Evolutionary conservation across 2,888 invertebrate genomes (phyloP), one percentile per base, ranked within the genome.

Genomic region (Dysmachus trigonus): DNA sequence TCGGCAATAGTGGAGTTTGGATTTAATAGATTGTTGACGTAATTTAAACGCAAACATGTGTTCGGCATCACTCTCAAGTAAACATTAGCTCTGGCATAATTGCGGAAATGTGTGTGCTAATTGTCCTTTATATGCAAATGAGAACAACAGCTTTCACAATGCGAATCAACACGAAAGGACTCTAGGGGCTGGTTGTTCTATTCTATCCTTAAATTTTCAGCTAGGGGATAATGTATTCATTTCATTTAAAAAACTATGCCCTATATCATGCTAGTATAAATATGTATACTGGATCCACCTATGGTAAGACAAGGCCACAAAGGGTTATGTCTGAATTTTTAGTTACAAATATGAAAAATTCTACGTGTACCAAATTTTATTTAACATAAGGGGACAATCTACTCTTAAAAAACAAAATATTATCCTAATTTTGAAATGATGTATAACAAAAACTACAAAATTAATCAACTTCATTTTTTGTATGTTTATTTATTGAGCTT

Each of bases 1-100:
- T 76, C 22, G 76, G 76, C 10, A 22, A 38, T 76, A 76, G 38
- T 13, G 22, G 22, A 76, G 35, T 10, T 62, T 22, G 35, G 33
- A 76, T 76, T 30, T 76, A 76, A 76, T 76, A 76, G 76, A 76
- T 76, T 76, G 35, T 38, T 76, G 76, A 76, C 76, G 76, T 76
- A 76, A 76, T 76, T 76, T 35, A 76, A 76, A 76, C 76, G 22
- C 76, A 76, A 76, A 76, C 76, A 76, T 38, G 22, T 76, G 76
- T 76, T 76, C 13, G 35, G 76, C 33, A 38, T 76, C 76, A 76
- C 76, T 76, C 76, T 76, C 76, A 76, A 38, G 76, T 76, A 76
- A 76, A 41, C 76, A 76, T 35, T 76, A 76, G 35, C 10, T 76
- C 76, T n/a, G 22, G 18, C 10, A 76, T 76, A 38, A 76, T 76